A percentile compares a stretch with the other conserved stretches of the same genome.
These are phyloP conservation scores for Aricia artaxerxes DNA, from an alignment of 2,888 invertebrate genomes.

Conservation along the genomic window DNA sequence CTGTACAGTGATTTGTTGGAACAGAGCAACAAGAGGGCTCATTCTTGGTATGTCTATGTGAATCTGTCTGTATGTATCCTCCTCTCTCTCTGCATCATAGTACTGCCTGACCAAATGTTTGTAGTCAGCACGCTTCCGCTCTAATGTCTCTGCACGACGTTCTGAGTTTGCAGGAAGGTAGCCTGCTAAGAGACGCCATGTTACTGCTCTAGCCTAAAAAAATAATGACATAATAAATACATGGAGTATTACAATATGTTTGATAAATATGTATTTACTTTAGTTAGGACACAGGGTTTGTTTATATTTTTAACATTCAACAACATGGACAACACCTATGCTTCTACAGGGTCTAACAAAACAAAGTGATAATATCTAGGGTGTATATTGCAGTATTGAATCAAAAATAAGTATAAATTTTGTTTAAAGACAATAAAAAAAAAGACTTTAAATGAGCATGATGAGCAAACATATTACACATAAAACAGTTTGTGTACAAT, in stretches of 20 bases:
- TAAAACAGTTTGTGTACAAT: background rate
- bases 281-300: too few species aligned
- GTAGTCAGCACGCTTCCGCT: constrained; percentile 97
- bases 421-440: too few species aligned
- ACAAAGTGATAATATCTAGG: too few species aligned
- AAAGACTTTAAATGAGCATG: background rate
- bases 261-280: too few species aligned
- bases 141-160: constrained; percentile 91
- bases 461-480: background rate
- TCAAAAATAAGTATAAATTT: too few species aligned
- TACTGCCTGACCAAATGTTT: constrained; percentile 97
- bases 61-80: constrained; percentile 95
- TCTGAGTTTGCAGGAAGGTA: constrained; percentile 97
- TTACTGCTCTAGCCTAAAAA: constrained; percentile 80
- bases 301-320: too few species aligned
- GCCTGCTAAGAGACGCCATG: constrained; percentile 87
- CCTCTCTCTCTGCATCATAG: constrained; percentile 91
- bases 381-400: too few species aligned
- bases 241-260: too few species aligned
- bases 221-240: background rate
- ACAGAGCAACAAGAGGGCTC: constrained; percentile 97
- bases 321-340: too few species aligned
- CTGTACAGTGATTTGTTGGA: constrained; percentile 95
- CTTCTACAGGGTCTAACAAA: too few species aligned
- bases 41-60: constrained; percentile 99